phyloP scores from a whole-genome alignment of 2,113 vertebrate genomes.

The Malurus elegans region DNA sequence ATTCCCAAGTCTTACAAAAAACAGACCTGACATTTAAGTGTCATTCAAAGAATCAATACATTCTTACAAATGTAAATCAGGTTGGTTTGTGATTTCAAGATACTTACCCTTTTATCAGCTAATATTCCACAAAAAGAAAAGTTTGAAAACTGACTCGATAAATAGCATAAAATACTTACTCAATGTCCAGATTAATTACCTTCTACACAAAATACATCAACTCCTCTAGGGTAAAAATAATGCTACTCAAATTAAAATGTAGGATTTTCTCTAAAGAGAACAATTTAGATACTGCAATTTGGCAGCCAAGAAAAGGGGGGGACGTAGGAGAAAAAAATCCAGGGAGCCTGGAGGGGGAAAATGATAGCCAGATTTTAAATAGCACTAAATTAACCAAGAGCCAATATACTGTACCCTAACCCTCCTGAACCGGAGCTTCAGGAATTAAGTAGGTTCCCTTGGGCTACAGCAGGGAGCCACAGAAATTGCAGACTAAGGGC shows the following conservation, averaged over 20 bases:
- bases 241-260: constrained; percentile 65
- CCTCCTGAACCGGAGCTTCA: constrained; percentile 24
- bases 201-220: constrained; percentile 70
- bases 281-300: constrained; percentile 72
- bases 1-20: constrained; percentile 76
- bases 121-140: constrained; percentile 62
- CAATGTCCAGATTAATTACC: constrained; percentile 68
- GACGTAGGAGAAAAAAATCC: constrained; percentile 66
- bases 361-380: constrained; percentile 64
- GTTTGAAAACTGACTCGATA: constrained; percentile 64
- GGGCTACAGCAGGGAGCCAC: constrained; percentile 76
- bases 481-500: constrained; percentile 65
- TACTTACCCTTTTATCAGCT: constrained; percentile 78
- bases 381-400: constrained; percentile 58
- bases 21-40: constrained; percentile 72
- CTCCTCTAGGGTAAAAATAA: constrained; percentile 67
- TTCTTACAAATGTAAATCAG: constrained; percentile 70
- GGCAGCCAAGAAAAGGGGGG: constrained; percentile 73
- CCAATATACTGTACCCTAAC: constrained; percentile 35
- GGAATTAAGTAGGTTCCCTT: constrained; percentile 62
- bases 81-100: constrained; percentile 74
- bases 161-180: constrained; percentile 66
- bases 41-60: constrained; percentile 72
- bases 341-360: constrained; percentile 72
- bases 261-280: constrained; percentile 62